Percentiles rank a stretch among this genome's conserved stretches.
phyloP scores from a whole-genome alignment of 2,113 vertebrate genomes.

The Entelurus aequoreus region DNA sequence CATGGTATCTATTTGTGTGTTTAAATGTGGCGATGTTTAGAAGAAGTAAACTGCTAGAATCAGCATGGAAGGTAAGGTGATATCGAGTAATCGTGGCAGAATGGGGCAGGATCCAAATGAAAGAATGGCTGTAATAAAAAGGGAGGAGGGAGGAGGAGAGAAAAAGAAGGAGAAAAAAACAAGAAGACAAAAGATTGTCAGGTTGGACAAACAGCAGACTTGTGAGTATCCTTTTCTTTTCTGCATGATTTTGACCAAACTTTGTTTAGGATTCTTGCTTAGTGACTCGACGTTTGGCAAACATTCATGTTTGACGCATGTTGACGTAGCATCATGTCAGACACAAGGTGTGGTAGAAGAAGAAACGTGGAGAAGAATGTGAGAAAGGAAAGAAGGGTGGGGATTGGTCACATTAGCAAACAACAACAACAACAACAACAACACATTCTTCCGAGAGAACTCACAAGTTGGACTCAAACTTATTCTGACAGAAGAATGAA shows the following conservation, averaged over 20 bases:
- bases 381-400: slow-evolving; percentile 43
- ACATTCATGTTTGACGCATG: no score
- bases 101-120: slow-evolving; percentile 16
- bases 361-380: slow-evolving; percentile 57
- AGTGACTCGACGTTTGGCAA: no score
- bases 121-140: slow-evolving; percentile 31
- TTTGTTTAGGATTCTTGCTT: no score
- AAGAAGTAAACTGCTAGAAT: background rate
- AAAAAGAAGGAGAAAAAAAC: slow-evolving; percentile 46
- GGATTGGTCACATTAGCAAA: slow-evolving; percentile 48
- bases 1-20: no score
- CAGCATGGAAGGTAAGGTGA: slow-evolving; percentile 4
- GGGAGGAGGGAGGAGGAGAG: slow-evolving; percentile 27
- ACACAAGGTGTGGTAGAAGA: slow-evolving; percentile 16
- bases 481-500: slow-evolving; percentile 67
- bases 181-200: slow-evolving; percentile 61
- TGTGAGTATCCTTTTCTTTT: slow-evolving; percentile 62
- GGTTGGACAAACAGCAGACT: slow-evolving; percentile 58
- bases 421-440: slow-evolving; percentile 2
- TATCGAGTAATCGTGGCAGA: slow-evolving; percentile 4
- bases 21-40: no score
- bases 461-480: slow-evolving; percentile 73
- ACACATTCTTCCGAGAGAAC: slow-evolving; percentile 75
- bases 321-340: no score
- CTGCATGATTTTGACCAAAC: slow-evolving; percentile 7